Percentiles rank a stretch among this genome's conserved stretches.
Conservation (phyloP, 2,888 invertebrate species). For the Volucella inflata region DNA sequence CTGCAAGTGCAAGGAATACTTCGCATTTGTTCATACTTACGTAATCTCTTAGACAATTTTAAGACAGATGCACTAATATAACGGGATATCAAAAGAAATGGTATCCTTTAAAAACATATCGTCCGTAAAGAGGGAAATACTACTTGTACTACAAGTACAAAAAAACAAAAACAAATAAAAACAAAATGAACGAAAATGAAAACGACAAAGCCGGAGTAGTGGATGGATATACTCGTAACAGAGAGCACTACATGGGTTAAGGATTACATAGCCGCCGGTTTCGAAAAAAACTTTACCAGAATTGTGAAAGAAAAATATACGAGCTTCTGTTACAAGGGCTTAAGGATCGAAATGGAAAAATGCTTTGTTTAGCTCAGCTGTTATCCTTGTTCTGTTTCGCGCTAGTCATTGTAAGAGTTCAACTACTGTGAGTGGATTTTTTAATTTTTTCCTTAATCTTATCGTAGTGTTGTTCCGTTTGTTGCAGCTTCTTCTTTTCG, state of each 20-base stretch:
- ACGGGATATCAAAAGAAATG: constrained; percentile 13
- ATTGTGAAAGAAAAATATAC: constrained; percentile 38
- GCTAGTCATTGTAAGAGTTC: constrained; percentile 68
- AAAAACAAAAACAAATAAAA: neutral
- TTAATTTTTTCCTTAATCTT: constrained; percentile 60
- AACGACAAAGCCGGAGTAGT: constrained; percentile 31
- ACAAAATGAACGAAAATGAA: constrained; percentile 23
- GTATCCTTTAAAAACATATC: constrained; percentile 38
- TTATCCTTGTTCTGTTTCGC: constrained; percentile 68
- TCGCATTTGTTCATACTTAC: constrained; percentile 13
- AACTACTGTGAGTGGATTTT: constrained; percentile 66
- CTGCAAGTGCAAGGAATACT: constrained; percentile 1
- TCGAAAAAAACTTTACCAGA: constrained; percentile 49
- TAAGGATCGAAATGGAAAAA: constrained; percentile 69
- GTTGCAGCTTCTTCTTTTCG: neutral
- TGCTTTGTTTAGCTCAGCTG: constrained; percentile 74
- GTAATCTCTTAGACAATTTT: constrained; percentile 34
- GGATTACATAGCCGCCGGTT: constrained; percentile 57
- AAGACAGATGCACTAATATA: constrained; percentile 7
- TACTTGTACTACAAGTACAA: neutral
- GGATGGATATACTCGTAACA: constrained; percentile 29
- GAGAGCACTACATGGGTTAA: constrained; percentile 34
- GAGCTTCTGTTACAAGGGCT: constrained; percentile 64
- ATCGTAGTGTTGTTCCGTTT: constrained; percentile 35
- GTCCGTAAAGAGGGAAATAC: constrained; percentile 4